These are phyloP conservation scores for Archocentrus centrarchus DNA, from an alignment of 2,113 vertebrate genomes.

Conservation along the genomic window DNA sequence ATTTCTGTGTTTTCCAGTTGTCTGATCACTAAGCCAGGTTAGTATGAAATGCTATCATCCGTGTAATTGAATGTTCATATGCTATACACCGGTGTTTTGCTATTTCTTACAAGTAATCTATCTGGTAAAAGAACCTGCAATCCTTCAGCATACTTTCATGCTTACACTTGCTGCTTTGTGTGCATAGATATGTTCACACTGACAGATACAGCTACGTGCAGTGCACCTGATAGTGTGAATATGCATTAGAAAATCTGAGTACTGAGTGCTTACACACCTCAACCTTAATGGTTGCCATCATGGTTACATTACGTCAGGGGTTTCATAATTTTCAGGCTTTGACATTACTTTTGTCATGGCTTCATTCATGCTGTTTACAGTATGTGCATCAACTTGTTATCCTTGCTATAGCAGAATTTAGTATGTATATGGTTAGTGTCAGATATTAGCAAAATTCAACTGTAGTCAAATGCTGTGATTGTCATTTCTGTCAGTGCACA, in stretches of 20 bases:
- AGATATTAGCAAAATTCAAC: no score
- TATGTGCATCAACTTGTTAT: no score
- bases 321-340: no score
- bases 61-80: background rate
- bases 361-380: no score
- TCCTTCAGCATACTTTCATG: background rate
- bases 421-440: no score
- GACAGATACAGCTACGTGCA: background rate
- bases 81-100: background rate
- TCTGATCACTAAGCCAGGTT: background rate
- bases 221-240: background rate
- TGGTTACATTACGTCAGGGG: no score
- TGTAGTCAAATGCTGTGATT: no score
- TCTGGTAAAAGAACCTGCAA: background rate
- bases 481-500: no score
- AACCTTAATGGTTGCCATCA: no score
- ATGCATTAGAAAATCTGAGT: background rate
- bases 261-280: no score
- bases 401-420: no score
- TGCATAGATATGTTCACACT: background rate
- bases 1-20: constrained; percentile 3
- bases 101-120: background rate
- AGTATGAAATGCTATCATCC: background rate
- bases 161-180: background rate
- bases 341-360: no score